phyloP scores from a whole-genome alignment of 2,113 vertebrate genomes.

The Pitta sordida region DNA sequence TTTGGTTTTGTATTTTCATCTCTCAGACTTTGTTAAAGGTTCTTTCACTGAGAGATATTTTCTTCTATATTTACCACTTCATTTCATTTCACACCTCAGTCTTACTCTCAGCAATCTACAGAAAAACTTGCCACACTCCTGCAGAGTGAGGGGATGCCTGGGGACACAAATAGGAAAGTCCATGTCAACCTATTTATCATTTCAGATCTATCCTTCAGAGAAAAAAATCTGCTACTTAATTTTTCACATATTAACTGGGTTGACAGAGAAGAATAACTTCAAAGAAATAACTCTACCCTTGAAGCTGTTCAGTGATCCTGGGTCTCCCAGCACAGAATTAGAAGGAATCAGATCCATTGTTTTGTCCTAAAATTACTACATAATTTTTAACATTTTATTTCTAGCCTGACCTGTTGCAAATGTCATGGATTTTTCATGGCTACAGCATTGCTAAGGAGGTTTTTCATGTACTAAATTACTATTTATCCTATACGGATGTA shows the following conservation, averaged over 20 bases:
- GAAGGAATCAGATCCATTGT: not conserved
- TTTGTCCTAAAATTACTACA: not conserved
- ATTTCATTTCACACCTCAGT: not conserved
- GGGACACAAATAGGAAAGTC: rapidly evolving
- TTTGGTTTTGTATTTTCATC: not conserved
- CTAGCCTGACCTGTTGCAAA: not conserved
- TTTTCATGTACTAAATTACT: not conserved
- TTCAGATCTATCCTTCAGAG: not conserved
- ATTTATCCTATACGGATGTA: not conserved
- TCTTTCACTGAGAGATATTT: not conserved
- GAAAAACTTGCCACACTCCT: not conserved
- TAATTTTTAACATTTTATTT: not conserved
- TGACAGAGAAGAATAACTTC: not conserved
- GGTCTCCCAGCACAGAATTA: not conserved
- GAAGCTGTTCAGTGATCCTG: not conserved
- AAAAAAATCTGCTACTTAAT: not conserved
- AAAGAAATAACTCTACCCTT: not conserved
- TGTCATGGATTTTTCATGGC: not conserved
- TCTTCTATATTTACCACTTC: not conserved
- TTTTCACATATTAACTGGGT: rapidly evolving
- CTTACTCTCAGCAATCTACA: not conserved
- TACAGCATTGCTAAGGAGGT: not conserved
- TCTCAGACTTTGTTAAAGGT: not conserved
- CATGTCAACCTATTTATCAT: not conserved
- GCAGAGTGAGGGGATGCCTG: not conserved